Evolutionary conservation across 2,888 invertebrate genomes (phyloP).

Genomic region (Marronus borbonicus): DNA sequence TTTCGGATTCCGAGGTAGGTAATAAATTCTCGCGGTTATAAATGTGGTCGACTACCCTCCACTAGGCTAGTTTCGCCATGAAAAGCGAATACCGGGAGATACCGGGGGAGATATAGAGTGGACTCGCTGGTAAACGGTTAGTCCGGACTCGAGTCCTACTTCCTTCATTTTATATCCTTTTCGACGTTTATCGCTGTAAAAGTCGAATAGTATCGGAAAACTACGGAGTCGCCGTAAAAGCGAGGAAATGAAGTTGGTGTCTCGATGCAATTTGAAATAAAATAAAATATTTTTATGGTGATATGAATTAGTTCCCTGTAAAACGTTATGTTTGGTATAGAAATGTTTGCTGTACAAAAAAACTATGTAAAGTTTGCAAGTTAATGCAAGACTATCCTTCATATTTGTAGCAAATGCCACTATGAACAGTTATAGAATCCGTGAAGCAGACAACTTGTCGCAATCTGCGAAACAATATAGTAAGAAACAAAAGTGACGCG

Average conservation of each 20-base stretch:
- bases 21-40: constrained; percentile 18
- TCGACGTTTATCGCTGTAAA: neutral
- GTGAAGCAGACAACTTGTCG: too few relatives aligned
- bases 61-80: neutral
- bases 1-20: constrained; percentile 15
- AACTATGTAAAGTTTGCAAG: too few relatives aligned
- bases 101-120: neutral
- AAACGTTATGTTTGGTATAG: too few relatives aligned
- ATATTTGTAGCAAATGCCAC: too few relatives aligned
- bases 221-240: neutral
- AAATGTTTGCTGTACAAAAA: too few relatives aligned
- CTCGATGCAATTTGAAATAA: too few relatives aligned
- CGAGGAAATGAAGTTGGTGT: neutral
- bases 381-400: too few relatives aligned
- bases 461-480: too few relatives aligned
- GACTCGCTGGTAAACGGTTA: neutral
- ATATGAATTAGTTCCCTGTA: too few relatives aligned
- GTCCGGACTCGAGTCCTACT: neutral
- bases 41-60: neutral
- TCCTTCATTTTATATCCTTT: neutral
- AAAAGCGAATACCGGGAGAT: neutral
- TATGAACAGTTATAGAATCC: too few relatives aligned
- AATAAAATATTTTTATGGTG: too few relatives aligned
- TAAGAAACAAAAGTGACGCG: too few relatives aligned
- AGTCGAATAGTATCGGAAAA: neutral